Evolutionary conservation across 2,888 invertebrate genomes (phyloP), one percentile per base, ranked within the genome.

Genomic region (Drosophila phalerata): DNA sequence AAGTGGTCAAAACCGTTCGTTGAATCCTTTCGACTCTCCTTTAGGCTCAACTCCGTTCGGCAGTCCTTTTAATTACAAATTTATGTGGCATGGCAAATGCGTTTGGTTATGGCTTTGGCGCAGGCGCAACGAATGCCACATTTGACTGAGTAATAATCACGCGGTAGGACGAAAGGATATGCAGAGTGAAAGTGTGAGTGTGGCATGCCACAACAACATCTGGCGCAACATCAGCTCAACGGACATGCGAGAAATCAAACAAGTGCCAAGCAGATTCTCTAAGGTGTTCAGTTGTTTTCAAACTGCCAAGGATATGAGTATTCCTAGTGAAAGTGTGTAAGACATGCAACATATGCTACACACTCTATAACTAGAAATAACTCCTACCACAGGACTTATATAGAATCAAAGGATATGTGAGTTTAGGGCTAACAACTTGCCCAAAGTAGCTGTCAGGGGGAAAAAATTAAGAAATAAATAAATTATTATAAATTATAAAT

Each of bases 31-130:
- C 47, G 58, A 17, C 32, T 32, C 30, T 55, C 43, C 38, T 17
- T 48, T 30, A 30, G 10, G 43, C 43, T 13, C 9, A 8, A 30
- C 42, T n/a, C 9, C 13, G n/a, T 52, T 25, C 58, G 40, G 49
- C 66, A 66, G 53, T 75, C 65, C 63, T 69, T 70, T 72, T 63
- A 79, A 81, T 85, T 69, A 73, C 53, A 38, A 69, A 81, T 79
- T 73, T 79, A 77, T 77, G 75, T 61, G 52, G 67, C 73, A 56
- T 64, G 34, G 30, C 58, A 11, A 83, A 81, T 70, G 52, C 37
- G 10, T 53, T 70, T 68, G 32, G 67, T 15, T 37, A 52, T 79
- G 77, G 76, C 51, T 10, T 53, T 56, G 65, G 62, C 74, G 66
- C 72, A 82, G 52, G 82, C 79, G 82, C 67, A 67, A 25, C 79